Conservation (phyloP, 2,888 invertebrate species). For the Euproctis similis region DNA sequence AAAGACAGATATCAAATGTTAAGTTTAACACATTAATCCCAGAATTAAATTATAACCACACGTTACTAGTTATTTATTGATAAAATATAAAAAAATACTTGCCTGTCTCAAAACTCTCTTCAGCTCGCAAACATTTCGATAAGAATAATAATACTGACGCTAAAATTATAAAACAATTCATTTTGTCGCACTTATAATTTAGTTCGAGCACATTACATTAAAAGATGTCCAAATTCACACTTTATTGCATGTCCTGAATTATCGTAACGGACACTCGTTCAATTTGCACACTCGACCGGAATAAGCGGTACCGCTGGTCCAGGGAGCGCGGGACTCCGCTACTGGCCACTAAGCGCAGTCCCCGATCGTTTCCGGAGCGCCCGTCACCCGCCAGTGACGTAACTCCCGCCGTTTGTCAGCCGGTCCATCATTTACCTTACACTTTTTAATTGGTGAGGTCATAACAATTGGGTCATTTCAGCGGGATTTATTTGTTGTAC, state of each 20-base stretch:
- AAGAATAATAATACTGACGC: slow-evolving; percentile 30
- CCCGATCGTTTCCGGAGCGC: slow-evolving; percentile 55
- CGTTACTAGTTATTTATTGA: too few species aligned
- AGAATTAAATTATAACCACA: too few species aligned
- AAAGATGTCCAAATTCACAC: slow-evolving; percentile 37
- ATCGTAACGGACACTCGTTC: slow-evolving; percentile 67
- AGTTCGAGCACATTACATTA: slow-evolving; percentile 30
- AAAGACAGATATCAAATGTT: too few species aligned
- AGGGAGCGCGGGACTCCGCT: slow-evolving; percentile 49
- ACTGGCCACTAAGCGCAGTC: slow-evolving; percentile 45
- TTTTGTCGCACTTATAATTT: slow-evolving; percentile 27
- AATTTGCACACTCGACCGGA: slow-evolving; percentile 65
- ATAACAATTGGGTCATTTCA: slow-evolving; percentile 64
- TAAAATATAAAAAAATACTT: slow-evolving; percentile 12
- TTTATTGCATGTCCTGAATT: slow-evolving; percentile 49
- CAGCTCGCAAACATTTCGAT: slow-evolving; percentile 32
- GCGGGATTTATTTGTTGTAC: slow-evolving; percentile 50
- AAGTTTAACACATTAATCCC: too few species aligned
- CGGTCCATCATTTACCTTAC: slow-evolving; percentile 60
- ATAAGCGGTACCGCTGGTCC: slow-evolving; percentile 54
- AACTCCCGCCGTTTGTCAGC: slow-evolving; percentile 35
- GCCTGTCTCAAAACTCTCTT: slow-evolving; percentile 49
- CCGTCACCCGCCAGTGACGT: slow-evolving; percentile 42
- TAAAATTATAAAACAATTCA: slow-evolving; percentile 33
- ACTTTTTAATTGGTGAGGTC: slow-evolving; percentile 73